Percentiles rank a stretch among this genome's conserved stretches.
These are phyloP conservation scores for Ophion costatus DNA, from an alignment of 2,888 invertebrate species.

Conservation along the genomic window DNA sequence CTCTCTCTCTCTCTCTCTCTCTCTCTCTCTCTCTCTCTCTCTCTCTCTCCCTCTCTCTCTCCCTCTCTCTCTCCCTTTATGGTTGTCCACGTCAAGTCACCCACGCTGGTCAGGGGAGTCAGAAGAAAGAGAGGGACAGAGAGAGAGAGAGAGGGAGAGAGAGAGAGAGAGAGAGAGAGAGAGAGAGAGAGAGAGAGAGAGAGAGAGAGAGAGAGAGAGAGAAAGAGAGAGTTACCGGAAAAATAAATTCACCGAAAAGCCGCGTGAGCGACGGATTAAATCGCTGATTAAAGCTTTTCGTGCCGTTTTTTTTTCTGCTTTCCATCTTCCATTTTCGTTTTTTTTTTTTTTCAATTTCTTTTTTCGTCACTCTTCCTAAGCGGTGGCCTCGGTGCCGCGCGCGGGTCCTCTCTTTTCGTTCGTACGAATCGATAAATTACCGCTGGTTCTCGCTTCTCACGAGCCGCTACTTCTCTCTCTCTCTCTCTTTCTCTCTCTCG, in stretches of 20 bases:
- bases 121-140: too few relatives aligned
- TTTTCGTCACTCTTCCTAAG: constrained; percentile 58
- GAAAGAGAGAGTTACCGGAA: constrained; percentile 75
- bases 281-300: constrained; percentile 80
- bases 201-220: background rate
- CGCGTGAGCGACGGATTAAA: constrained; percentile 77
- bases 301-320: constrained; percentile 28
- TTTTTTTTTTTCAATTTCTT: constrained; percentile 22
- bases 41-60: constrained; percentile 22
- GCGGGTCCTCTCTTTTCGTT: constrained; percentile 52
- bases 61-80: constrained; percentile 13
- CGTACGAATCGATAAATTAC: constrained; percentile 77
- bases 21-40: constrained; percentile 21
- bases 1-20: constrained; percentile 20
- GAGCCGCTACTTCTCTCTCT: constrained; percentile 42
- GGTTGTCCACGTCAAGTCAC: constrained; percentile 10
- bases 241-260: constrained; percentile 80
- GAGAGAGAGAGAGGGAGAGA: constrained; percentile 66
- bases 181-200: constrained; percentile 46
- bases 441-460: constrained; percentile 62
- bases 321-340: constrained; percentile 3
- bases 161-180: constrained; percentile 50
- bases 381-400: constrained; percentile 36
- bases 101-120: background rate
- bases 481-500: constrained; percentile 58